Evolutionary conservation across 2,888 invertebrate genomes (phyloP).

Genomic region (Caradrina kadenii): DNA sequence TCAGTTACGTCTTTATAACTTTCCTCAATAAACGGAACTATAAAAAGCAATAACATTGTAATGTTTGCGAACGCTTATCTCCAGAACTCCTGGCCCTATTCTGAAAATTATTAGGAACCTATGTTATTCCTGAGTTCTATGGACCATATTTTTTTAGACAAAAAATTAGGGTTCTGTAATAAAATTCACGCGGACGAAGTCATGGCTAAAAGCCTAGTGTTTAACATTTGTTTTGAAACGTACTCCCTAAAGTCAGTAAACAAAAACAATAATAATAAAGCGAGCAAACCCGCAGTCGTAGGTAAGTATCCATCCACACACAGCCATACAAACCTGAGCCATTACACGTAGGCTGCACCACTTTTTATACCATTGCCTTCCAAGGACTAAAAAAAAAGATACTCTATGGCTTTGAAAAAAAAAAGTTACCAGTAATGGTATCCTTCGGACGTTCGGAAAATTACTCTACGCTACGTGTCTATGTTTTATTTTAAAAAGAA

Average conservation of each 20-base stretch:
- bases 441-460: constrained; percentile 65
- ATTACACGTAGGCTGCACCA: constrained; percentile 52
- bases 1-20: too few species aligned
- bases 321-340: constrained; percentile 16
- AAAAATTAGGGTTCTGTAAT: too few species aligned
- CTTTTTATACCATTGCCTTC: constrained; percentile 57
- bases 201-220: too few species aligned
- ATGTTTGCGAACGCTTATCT: too few species aligned
- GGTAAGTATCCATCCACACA: constrained; percentile 13
- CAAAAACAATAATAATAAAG: background rate
- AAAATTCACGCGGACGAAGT: too few species aligned
- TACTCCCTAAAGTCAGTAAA: background rate
- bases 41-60: too few species aligned
- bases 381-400: constrained; percentile 58
- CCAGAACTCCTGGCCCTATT: too few species aligned
- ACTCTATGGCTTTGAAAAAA: constrained; percentile 61
- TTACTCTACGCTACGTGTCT: constrained; percentile 45
- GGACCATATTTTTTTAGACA: too few species aligned
- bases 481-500: constrained; percentile 49
- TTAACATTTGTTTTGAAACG: too few species aligned
- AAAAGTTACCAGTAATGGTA: constrained; percentile 63
- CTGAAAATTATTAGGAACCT: too few species aligned
- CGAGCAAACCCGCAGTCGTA: constrained; percentile 10
- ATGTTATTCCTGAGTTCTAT: too few species aligned
- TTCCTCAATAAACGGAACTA: too few species aligned